Evolutionary conservation across 2,797 vertebrate genomes (phyloP), one percentile per base, ranked within the genome.

Genomic region (Spinibarbus caldwelli): DNA sequence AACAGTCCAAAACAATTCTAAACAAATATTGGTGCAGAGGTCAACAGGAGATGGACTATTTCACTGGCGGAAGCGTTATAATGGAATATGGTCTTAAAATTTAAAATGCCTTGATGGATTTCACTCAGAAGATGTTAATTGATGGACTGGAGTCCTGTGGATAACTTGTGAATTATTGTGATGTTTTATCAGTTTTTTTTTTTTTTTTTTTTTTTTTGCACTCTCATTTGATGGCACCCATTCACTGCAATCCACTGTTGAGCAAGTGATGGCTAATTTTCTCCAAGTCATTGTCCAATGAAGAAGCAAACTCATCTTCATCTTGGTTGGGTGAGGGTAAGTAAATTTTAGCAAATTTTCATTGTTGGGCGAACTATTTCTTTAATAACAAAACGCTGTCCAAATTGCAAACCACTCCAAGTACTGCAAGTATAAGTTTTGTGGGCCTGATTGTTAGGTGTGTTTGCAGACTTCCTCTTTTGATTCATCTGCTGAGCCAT

Each of bases 401-500:
- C n/a, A 71, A 57, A 82, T 26, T 57, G 15, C n/a, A 31, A 57
- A 57, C 34, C 52, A 49, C 21, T 34, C 15, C 80, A 84, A 76
- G 17, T 7, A 38, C 11, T 19, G 2, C 2, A 21, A 19, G 47
- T 6, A 59, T 2, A 71, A 7, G 6, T 36, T 73, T 34, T 84
- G 26, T 62, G 21, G 47, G 17, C 17, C 21, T 81, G 57, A 67
- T 43, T 6, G 49, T 52, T 36, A 15, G 29, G 49, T 47, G n/a
- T 70, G 47, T 83, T 45, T 41, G 8, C 17, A 49, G 36, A 73
- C 66, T 68, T 82, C 68, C 26, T 88, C 31, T 75, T 88, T 79
- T 31, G 19, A 49, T 21, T 77, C 72, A 6, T 77, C 71, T 57
- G 71, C 14, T 47, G 66, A 9, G 29, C 66, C 85, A 86, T 85